A percentile compares a stretch with the other conserved stretches of the same genome.
Evolutionary conservation across 2,113 vertebrate species (phyloP).

Genomic region (Pardalotus punctatus): DNA sequence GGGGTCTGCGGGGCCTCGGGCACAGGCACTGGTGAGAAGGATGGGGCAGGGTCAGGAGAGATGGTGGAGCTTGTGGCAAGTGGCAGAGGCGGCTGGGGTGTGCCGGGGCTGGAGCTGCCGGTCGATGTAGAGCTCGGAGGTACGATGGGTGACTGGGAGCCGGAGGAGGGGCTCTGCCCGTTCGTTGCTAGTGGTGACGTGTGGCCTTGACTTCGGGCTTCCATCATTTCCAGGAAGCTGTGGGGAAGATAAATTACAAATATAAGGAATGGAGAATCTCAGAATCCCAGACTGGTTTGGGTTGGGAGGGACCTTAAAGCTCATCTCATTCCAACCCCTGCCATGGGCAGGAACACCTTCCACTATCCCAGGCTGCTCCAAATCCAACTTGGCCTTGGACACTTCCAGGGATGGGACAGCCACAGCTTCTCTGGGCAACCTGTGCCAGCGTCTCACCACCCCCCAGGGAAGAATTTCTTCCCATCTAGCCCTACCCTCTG

Average conservation of each 20-base stretch:
- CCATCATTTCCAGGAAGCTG: constrained; percentile 95
- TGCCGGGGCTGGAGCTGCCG: constrained; percentile 88
- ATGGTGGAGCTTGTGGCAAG: constrained; percentile 38
- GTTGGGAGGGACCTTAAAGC: not conserved
- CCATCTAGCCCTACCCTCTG: not conserved
- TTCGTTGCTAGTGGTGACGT: constrained; percentile 78
- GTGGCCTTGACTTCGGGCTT: constrained; percentile 83
- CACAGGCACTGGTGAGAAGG: constrained; percentile 14
- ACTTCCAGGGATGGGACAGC: not conserved
- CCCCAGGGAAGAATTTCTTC: not conserved
- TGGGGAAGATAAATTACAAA: not conserved
- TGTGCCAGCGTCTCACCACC: not conserved
- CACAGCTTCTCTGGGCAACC: not conserved
- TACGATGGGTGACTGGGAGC: constrained; percentile 90
- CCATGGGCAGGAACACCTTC: not conserved
- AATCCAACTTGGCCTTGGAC: not conserved
- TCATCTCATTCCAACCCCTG: not conserved
- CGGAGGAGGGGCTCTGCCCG: constrained; percentile 90
- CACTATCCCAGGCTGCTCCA: not conserved
- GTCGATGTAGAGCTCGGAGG: constrained; percentile 82
- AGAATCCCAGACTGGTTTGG: not conserved
- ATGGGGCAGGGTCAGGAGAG: not conserved
- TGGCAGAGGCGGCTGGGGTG: constrained; percentile 77
- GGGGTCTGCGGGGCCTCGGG: constrained; percentile 34
- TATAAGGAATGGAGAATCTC: not conserved